Base-by-base conservation (phyloP, 1,140 invertebrate genomes). In the Heliconius hermathena region DNA sequence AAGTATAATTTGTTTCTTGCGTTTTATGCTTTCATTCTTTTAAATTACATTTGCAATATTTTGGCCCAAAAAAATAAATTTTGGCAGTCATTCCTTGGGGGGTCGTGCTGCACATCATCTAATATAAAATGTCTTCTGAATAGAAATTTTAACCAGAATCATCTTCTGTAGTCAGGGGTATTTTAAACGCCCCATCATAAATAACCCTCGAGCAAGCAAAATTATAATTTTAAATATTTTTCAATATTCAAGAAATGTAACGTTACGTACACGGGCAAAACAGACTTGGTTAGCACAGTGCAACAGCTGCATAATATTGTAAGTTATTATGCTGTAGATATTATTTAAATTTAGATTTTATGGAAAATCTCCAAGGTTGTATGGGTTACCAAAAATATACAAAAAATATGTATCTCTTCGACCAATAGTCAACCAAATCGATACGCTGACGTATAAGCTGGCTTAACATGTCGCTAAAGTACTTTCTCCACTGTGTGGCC, bases 171-270 rank as follows among this genome's bases (percentile, higher is more conserved):
- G 41, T 13, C 2, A 41, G 11, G 38, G n/a, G 20, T n/a, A 57
- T n/a, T 8, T n/a, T 22, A 57, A 57, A n/a, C n/a, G n/a, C 20
- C 20, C 20, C 54, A 57, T 57, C 8, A 22, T 22, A 57, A 57
- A 22, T 57, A n/a, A n/a, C 54, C 20, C 18, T 57, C 8, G 54
- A n/a, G 20, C 5, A 22, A 6, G n/a, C 54, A 22, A 57, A 57
- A 57, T 57, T 9, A 57, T 9, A 57, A 22, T n/a, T n/a, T n/a
- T 57, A 2, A 57, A 57, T n/a, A 57, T 57, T 57, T 9, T 57
- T 22, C 49, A 22, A 76, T 76, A 33, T 20, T 66, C 29, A 57
- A 76, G 41, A 76, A 76, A 76, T 76, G 41, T 46, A 46, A 46
- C 41, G 57, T 70, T 41, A 13, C 52, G n/a, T 75, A 46, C 38